Conservation (phyloP, 1,140 invertebrate genomes). For the Procambarus virginalis region DNA sequence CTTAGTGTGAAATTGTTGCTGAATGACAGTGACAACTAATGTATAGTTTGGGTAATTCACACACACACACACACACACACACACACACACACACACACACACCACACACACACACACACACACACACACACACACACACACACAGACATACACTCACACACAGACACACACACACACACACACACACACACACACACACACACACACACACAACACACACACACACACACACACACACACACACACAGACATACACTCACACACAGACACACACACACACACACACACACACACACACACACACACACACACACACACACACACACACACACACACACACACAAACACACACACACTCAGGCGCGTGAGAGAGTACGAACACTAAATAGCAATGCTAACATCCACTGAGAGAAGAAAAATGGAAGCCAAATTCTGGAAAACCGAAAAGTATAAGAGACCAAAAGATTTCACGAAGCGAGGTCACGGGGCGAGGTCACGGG, state of each 20-base stretch:
- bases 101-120: neutral
- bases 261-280: too few relatives aligned
- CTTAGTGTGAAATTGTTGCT: too few relatives aligned
- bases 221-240: neutral
- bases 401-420: neutral
- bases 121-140: neutral
- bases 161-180: slow-evolving; percentile 1
- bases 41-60: too few relatives aligned
- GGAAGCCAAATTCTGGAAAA: neutral
- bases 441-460: too few relatives aligned
- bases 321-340: neutral
- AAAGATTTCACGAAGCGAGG: too few relatives aligned
- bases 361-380: neutral
- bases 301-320: neutral
- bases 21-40: too few relatives aligned
- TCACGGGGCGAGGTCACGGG: too few relatives aligned
- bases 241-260: too few relatives aligned
- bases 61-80: too few relatives aligned
- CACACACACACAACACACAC: neutral
- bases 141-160: neutral
- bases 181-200: too few relatives aligned
- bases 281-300: too few relatives aligned
- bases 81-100: too few relatives aligned
- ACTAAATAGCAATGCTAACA: neutral
- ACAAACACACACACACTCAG: neutral